These are phyloP conservation scores for Dryobota labecula DNA, from an alignment of 2,888 invertebrate genomes.

Conservation along the genomic window DNA sequence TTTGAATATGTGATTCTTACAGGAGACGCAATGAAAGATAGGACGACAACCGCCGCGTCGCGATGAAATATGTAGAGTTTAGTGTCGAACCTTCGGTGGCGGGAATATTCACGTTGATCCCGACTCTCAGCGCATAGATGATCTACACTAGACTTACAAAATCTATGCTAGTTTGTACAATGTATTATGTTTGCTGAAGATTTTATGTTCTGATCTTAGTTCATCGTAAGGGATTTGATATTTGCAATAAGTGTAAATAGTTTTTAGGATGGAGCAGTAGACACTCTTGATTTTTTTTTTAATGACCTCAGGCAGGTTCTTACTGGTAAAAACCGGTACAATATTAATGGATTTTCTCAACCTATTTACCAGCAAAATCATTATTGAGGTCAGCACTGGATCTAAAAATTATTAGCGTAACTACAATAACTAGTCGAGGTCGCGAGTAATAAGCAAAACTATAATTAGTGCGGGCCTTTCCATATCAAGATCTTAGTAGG, in stretches of 20 bases:
- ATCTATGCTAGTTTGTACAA: conserved; percentile 33
- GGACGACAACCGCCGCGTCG: conserved; percentile 66
- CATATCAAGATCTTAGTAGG: conserved; percentile 84
- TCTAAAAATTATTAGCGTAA: conserved; percentile 64
- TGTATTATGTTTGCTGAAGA: conserved; percentile 33
- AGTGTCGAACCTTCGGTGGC: conserved; percentile 69
- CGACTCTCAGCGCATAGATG: conserved; percentile 46
- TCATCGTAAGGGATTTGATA: conserved; percentile 25
- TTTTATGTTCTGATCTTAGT: conserved; percentile 36
- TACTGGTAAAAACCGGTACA: not conserved
- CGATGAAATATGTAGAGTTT: conserved; percentile 76
- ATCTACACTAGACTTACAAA: conserved; percentile 51
- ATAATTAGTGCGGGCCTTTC: conserved; percentile 83
- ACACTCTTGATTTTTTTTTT: not conserved
- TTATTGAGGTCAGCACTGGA: conserved; percentile 54
- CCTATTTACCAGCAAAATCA: conserved; percentile 12
- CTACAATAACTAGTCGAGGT: conserved; percentile 68
- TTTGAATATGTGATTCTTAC: conserved; percentile 79
- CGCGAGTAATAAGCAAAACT: conserved; percentile 81
- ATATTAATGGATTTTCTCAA: not conserved
- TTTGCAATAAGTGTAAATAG: conserved; percentile 30
- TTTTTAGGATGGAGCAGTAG: not conserved
- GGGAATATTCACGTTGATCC: conserved; percentile 58
- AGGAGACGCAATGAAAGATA: conserved; percentile 76
- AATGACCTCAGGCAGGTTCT: not conserved